These are phyloP conservation scores for Noctua fimbriata DNA, from an alignment of 2,888 invertebrate genomes.

Conservation along the genomic window DNA sequence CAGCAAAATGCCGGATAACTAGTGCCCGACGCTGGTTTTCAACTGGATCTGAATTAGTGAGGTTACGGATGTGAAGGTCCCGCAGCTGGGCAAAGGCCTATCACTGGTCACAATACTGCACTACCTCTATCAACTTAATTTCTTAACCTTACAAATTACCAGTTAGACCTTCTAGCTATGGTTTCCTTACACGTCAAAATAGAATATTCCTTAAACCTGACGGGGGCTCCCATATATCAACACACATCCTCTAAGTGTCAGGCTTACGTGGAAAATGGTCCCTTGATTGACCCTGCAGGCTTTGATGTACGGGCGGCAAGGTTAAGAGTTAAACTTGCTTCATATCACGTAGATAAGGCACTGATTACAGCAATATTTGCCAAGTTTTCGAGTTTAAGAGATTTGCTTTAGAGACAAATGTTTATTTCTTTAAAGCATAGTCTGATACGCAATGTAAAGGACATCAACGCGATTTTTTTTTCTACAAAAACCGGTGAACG, in stretches of 20 bases:
- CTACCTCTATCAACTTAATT: no score
- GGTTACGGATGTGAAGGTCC: no score
- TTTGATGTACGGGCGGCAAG: conserved; percentile 27
- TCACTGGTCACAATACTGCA: not conserved
- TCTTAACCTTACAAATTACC: not conserved
- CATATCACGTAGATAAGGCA: conserved; percentile 26
- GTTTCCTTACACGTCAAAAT: conserved; percentile 11
- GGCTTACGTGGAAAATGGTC: conserved; percentile 12
- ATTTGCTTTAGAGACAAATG: not conserved
- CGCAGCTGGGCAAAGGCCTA: not conserved
- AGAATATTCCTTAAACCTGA: not conserved
- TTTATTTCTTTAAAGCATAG: not conserved
- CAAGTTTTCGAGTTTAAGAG: conserved; percentile 28
- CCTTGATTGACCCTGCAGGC: conserved; percentile 36
- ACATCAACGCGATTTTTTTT: not conserved
- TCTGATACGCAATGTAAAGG: not conserved
- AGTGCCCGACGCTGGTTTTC: no score
- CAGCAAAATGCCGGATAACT: no score
- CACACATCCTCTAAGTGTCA: conserved; percentile 20
- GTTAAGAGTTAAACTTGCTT: conserved; percentile 35
- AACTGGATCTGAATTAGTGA: no score
- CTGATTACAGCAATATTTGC: conserved; percentile 28
- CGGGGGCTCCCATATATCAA: conserved; percentile 4
- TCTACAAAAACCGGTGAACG: no score
- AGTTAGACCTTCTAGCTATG: not conserved